Evolutionary conservation across 2,113 vertebrate species (phyloP).

Genomic region (Erinaceus europaeus): DNA sequence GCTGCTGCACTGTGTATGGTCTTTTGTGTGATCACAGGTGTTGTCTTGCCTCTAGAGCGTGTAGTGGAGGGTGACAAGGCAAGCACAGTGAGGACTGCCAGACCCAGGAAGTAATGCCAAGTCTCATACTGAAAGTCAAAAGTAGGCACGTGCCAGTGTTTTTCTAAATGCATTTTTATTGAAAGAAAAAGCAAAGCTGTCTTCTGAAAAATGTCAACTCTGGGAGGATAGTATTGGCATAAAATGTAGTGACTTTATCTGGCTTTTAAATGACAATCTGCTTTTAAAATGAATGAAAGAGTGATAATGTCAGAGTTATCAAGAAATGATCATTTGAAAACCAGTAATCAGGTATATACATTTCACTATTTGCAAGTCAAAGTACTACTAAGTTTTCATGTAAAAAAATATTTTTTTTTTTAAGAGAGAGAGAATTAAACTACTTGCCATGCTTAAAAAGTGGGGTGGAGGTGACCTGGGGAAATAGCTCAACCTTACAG

Average conservation of each 20-base stretch:
- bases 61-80: slow-evolving; percentile 77
- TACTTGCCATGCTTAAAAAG: too few species aligned
- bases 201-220: slow-evolving; percentile 71
- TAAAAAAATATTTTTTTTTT: background rate
- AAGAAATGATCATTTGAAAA: background rate
- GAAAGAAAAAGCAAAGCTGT: slow-evolving; percentile 80
- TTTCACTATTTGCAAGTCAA: background rate
- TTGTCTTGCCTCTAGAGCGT: slow-evolving; percentile 77
- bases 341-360: background rate
- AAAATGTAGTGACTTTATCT: background rate
- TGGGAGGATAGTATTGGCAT: slow-evolving; percentile 53
- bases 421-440: background rate
- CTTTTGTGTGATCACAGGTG: slow-evolving; percentile 85
- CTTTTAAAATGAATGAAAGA: background rate
- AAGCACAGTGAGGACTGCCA: slow-evolving; percentile 81
- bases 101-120: slow-evolving; percentile 78
- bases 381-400: background rate
- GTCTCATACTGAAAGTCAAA: slow-evolving; percentile 82
- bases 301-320: background rate
- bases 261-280: slow-evolving; percentile 18
- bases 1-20: slow-evolving; percentile 77
- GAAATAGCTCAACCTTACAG: too few species aligned
- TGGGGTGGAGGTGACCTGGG: too few species aligned
- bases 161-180: slow-evolving; percentile 81
- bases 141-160: slow-evolving; percentile 76